Conservation (phyloP, 2,113 vertebrate species). For the Albula glossodonta region DNA sequence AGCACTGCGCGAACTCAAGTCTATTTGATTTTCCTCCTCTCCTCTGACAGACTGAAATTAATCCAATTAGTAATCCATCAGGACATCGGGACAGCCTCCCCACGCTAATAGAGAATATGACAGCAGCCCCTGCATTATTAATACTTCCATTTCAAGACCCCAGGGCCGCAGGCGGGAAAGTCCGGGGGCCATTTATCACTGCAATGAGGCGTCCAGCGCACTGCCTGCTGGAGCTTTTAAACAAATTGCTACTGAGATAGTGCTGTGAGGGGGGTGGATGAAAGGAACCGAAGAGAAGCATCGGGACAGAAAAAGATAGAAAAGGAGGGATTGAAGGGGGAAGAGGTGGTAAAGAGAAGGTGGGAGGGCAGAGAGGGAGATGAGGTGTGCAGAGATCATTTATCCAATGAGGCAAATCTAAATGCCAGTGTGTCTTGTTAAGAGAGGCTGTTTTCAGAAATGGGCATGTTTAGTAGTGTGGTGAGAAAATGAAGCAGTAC, state of each 20-base stretch:
- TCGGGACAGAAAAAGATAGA: neutral
- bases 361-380: neutral
- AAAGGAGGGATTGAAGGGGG: neutral
- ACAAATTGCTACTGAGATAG: slow-evolving; percentile 27
- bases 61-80: slow-evolving; percentile 78
- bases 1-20: slow-evolving; percentile 26
- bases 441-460: slow-evolving; percentile 40
- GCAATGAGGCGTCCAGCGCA: slow-evolving; percentile 50
- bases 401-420: slow-evolving; percentile 66
- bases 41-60: slow-evolving; percentile 62
- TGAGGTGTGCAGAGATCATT: slow-evolving; percentile 54
- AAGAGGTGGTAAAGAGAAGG: neutral
- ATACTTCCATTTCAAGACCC: slow-evolving; percentile 67
- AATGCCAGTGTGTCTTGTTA: slow-evolving; percentile 57
- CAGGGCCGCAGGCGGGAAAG: slow-evolving; percentile 26
- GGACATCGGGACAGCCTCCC: slow-evolving; percentile 52
- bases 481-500: slow-evolving; percentile 47
- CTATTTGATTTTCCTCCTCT: slow-evolving; percentile 47
- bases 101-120: slow-evolving; percentile 69
- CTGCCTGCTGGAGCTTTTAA: slow-evolving; percentile 44
- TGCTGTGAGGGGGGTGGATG: slow-evolving; percentile 23
- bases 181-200: slow-evolving; percentile 70
- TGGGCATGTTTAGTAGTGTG: slow-evolving; percentile 56
- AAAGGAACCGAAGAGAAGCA: neutral
- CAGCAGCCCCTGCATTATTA: slow-evolving; percentile 73